A percentile compares a stretch with the other conserved stretches of the same genome.
Evolutionary conservation across 2,113 vertebrate species (phyloP).

Genomic region (Ochotona curzoniae): DNA sequence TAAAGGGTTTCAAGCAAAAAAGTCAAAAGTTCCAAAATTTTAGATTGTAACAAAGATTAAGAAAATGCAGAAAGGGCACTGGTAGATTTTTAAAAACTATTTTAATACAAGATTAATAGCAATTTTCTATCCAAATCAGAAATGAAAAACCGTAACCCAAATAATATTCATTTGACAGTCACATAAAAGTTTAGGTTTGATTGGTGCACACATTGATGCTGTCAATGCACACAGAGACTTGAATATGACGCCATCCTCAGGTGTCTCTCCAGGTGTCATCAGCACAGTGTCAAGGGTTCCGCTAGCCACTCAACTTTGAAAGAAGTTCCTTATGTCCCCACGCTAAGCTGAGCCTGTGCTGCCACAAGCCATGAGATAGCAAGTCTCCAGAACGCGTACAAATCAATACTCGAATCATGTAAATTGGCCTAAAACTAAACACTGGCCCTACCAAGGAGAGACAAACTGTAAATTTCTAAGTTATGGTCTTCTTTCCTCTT

Average conservation of each 20-base stretch:
- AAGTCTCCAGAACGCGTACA: constrained; percentile 75
- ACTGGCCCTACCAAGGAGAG: constrained; percentile 68
- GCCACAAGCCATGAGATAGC: constrained; percentile 52
- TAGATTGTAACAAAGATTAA: constrained; percentile 43
- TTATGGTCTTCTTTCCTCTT: constrained; percentile 56
- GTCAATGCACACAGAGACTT: constrained; percentile 74
- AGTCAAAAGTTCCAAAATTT: background rate
- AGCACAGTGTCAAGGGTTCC: constrained; percentile 53
- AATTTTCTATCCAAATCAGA: constrained; percentile 84
- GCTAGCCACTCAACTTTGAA: constrained; percentile 40
- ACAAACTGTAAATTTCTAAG: constrained; percentile 53
- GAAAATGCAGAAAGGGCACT: constrained; percentile 63
- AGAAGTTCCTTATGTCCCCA: constrained; percentile 38
- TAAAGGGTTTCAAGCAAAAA: background rate
- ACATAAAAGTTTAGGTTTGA: constrained; percentile 77
- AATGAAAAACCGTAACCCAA: constrained; percentile 81
- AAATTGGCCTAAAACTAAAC: constrained; percentile 76
- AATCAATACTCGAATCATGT: constrained; percentile 62
- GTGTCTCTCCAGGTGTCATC: constrained; percentile 34
- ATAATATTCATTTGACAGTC: constrained; percentile 80
- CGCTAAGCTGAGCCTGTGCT: constrained; percentile 50
- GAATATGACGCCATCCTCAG: background rate
- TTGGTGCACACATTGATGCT: constrained; percentile 76
- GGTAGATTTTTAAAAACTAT: constrained; percentile 81
- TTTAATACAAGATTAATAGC: constrained; percentile 84